phyloP scores from a whole-genome alignment of 2,888 invertebrate species.

The Sabellastarte sp. region DNA sequence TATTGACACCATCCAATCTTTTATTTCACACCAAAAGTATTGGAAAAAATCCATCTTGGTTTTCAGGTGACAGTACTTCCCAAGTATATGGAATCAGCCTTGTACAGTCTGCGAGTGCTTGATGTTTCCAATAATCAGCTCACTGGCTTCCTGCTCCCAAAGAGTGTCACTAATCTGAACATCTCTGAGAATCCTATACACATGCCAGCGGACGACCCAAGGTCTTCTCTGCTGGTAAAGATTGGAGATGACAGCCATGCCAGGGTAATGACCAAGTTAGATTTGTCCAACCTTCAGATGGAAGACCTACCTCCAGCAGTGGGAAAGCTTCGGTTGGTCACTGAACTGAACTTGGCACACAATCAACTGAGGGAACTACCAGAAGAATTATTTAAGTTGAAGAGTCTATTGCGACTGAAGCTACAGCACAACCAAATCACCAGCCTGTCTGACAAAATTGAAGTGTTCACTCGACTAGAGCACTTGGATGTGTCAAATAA shows the following conservation, averaged over 20 bases:
- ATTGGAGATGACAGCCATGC: constrained; percentile 51
- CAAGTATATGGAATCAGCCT: constrained; percentile 37
- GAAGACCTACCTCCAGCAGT: constrained; percentile 49
- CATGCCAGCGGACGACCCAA: constrained; percentile 19
- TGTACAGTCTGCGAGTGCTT: constrained; percentile 40
- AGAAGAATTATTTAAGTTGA: constrained; percentile 43
- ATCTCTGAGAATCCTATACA: constrained; percentile 44
- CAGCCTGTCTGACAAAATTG: constrained; percentile 14
- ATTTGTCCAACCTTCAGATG: constrained; percentile 44
- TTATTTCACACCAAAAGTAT: too few relatives aligned
- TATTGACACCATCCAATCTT: too few relatives aligned
- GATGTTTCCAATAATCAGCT: constrained; percentile 45
- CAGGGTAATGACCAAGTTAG: constrained; percentile 42
- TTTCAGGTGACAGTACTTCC: too few relatives aligned
- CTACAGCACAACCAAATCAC: constrained; percentile 41
- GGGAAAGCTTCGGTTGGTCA: constrained; percentile 44
- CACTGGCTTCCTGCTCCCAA: constrained; percentile 46
- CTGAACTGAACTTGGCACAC: constrained; percentile 45
- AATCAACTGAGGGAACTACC: constrained; percentile 44
- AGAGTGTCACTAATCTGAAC: constrained; percentile 33
- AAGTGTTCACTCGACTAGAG: constrained; percentile 13
- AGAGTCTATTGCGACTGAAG: constrained; percentile 36
- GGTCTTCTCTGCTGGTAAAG: constrained; percentile 37
- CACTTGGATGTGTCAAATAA: constrained; percentile 34
- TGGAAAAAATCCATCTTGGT: too few relatives aligned